Evolutionary conservation across 2,888 invertebrate species (phyloP).

Genomic region (Orthosia gothica): DNA sequence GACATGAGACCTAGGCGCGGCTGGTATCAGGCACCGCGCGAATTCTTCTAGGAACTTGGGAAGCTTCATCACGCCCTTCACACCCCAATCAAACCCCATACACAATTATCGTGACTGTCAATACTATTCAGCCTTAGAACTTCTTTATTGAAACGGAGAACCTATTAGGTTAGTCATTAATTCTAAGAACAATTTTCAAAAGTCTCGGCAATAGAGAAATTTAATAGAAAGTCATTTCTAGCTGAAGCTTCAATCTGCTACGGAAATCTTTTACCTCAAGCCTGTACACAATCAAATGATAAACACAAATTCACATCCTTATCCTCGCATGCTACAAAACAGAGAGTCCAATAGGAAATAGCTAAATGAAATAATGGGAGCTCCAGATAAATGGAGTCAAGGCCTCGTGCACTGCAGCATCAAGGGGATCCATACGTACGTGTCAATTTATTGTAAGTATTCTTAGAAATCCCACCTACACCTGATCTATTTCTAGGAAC

Average conservation of each 20-base stretch:
- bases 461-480: slow-evolving; percentile 87
- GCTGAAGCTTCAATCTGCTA: background rate
- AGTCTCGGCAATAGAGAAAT: background rate
- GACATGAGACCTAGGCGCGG: slow-evolving; percentile 73
- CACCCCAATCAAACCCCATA: slow-evolving; percentile 54
- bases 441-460: slow-evolving; percentile 79
- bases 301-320: slow-evolving; percentile 33
- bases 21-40: slow-evolving; percentile 83
- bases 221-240: background rate
- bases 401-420: slow-evolving; percentile 64
- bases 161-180: background rate
- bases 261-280: background rate
- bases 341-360: slow-evolving; percentile 61
- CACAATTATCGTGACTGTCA: slow-evolving; percentile 58
- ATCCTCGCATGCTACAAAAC: slow-evolving; percentile 34
- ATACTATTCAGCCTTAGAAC: slow-evolving; percentile 25
- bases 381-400: slow-evolving; percentile 68
- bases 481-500: slow-evolving; percentile 84
- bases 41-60: slow-evolving; percentile 78
- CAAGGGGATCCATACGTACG: slow-evolving; percentile 63
- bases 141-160: slow-evolving; percentile 21
- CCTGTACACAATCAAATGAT: slow-evolving; percentile 12
- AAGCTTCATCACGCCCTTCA: slow-evolving; percentile 71
- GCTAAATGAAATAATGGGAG: slow-evolving; percentile 67
- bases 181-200: slow-evolving; percentile 6